A percentile compares a stretch with the other conserved stretches of the same genome.
Evolutionary conservation across 2,888 invertebrate genomes (phyloP).

Genomic region (Melanophora roralis): DNA sequence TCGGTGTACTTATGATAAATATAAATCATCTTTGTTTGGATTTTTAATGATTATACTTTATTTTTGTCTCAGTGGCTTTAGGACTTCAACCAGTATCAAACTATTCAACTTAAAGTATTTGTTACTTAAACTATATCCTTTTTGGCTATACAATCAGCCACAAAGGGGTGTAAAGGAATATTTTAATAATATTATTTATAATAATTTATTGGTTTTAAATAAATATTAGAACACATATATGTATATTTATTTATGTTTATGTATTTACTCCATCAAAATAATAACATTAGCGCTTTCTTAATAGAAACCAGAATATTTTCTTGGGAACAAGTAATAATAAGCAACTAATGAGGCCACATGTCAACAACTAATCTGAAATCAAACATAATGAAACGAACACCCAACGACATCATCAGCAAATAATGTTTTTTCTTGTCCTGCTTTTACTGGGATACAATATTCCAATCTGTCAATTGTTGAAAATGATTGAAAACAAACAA

Average conservation of each 20-base stretch:
- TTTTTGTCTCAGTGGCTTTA: no score
- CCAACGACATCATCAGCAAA: conserved; percentile 15
- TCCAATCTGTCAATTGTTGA: conserved; percentile 20
- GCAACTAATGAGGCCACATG: conserved; percentile 62
- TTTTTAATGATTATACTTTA: no score
- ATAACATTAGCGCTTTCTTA: no score
- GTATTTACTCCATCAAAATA: no score
- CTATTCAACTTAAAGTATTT: neutral
- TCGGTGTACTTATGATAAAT: no score
- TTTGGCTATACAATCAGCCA: neutral
- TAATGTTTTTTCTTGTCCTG: neutral
- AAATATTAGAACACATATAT: neutral
- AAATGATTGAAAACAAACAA: conserved; percentile 28
- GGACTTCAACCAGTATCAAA: neutral
- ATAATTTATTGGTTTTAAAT: conserved; percentile 52
- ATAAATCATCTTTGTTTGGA: no score
- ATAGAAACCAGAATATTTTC: conserved; percentile 19
- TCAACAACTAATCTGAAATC: conserved; percentile 58
- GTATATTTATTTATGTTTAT: neutral
- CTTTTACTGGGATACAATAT: neutral
- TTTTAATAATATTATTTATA: conserved; percentile 56
- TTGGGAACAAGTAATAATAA: conserved; percentile 47
- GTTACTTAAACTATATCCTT: neutral
- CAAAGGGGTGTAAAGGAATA: conserved; percentile 3
- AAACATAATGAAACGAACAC: conserved; percentile 44